Conservation (phyloP, 2,113 vertebrate species). For the Eudyptes chrysolophus region DNA sequence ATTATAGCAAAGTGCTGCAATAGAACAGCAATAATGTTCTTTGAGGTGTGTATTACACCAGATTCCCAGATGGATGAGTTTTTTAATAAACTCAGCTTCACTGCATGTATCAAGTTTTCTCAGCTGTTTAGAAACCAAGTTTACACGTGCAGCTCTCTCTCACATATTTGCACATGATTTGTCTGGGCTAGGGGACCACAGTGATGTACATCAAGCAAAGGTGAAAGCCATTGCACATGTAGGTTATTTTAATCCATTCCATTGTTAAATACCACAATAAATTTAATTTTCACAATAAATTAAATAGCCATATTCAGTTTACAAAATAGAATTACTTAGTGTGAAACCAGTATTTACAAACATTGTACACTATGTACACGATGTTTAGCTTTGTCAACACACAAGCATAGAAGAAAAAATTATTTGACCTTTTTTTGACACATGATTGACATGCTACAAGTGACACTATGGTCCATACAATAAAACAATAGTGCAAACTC, state of each 20-base stretch:
- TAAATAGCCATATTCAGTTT: conserved; percentile 87
- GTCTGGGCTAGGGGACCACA: neutral
- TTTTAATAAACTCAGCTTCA: neutral
- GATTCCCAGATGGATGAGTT: conserved; percentile 3
- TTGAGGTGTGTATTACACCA: neutral
- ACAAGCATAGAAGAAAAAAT: conserved; percentile 68
- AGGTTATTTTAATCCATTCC: conserved; percentile 85
- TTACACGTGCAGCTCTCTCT: neutral
- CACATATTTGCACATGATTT: neutral
- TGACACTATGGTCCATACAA: conserved; percentile 65
- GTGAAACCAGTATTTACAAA: conserved; percentile 85
- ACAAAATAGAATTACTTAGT: conserved; percentile 89
- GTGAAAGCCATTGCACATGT: conserved; percentile 64
- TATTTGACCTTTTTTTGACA: conserved; percentile 53
- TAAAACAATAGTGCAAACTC: conserved; percentile 81
- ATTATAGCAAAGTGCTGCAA: conserved; percentile 2
- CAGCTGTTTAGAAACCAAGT: neutral
- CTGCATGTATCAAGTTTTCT: neutral
- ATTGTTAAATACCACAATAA: conserved; percentile 85
- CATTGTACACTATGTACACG: conserved; percentile 82
- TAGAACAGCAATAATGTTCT: neutral
- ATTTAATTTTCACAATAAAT: conserved; percentile 88
- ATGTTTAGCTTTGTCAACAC: conserved; percentile 66
- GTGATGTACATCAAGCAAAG: neutral
- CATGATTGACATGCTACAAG: conserved; percentile 76